These are phyloP conservation scores for Proterorhinus semilunaris DNA, from an alignment of 2,113 vertebrate genomes.

Conservation along the genomic window DNA sequence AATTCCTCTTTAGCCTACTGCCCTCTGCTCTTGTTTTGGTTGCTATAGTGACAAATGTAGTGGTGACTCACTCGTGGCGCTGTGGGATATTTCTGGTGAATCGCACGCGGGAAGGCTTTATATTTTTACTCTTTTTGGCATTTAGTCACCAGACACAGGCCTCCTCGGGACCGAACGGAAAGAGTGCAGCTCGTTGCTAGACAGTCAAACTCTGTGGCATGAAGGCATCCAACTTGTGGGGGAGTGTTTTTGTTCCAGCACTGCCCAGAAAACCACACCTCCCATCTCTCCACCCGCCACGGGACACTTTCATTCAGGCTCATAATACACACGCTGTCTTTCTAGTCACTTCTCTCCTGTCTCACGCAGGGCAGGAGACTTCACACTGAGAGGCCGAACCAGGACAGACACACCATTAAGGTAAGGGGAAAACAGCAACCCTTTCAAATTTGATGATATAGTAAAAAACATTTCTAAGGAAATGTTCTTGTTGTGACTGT, in stretches of 20 bases:
- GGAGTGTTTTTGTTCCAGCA: conserved; percentile 30
- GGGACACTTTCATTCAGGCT: conserved; percentile 24
- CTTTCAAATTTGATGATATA: no score
- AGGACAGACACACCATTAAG: conserved; percentile 69
- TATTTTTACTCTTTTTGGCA: conserved; percentile 20
- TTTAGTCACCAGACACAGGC: conserved; percentile 30
- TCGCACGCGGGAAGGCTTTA: conserved; percentile 17
- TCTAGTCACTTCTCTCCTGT: conserved; percentile 41
- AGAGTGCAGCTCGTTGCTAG: conserved; percentile 45
- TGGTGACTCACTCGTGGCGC: conserved; percentile 23
- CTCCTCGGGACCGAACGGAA: conserved; percentile 21
- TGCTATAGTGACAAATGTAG: conserved; percentile 19
- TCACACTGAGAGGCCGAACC: conserved; percentile 68
- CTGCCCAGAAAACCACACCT: background rate
- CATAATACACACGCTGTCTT: background rate
- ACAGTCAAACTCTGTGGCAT: conserved; percentile 9
- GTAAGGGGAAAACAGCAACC: conserved; percentile 23
- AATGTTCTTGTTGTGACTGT: background rate
- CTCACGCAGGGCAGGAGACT: conserved; percentile 73
- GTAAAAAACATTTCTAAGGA: no score
- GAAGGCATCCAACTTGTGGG: conserved; percentile 15
- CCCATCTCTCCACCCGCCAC: conserved; percentile 22
- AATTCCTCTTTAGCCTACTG: conserved; percentile 1
- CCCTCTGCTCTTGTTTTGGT: conserved; percentile 18
- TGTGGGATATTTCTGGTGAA: background rate